Evolutionary conservation across 2,888 invertebrate genomes (phyloP).

Genomic region (Brachynemurus nebulosus): DNA sequence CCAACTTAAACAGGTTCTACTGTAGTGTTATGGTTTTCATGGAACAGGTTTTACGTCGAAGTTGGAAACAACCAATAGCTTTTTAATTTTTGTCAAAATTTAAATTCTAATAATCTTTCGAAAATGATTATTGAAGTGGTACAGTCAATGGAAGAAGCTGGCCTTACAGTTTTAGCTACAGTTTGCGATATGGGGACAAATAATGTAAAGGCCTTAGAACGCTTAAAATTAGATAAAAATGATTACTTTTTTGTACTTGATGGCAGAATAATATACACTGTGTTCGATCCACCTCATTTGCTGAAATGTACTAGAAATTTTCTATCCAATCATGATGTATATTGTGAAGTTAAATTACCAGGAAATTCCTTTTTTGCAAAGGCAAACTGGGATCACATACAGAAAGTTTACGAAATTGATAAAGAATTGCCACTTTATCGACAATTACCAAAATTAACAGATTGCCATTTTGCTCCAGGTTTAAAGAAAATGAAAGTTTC

Average conservation of each 20-base stretch:
- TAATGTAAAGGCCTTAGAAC: background rate
- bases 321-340: too few species aligned
- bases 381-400: too few species aligned
- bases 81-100: background rate
- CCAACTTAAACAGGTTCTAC: too few species aligned
- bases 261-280: background rate
- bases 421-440: too few species aligned
- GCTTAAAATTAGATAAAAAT: background rate
- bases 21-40: too few species aligned
- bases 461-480: too few species aligned
- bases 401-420: too few species aligned
- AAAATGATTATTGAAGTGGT: background rate
- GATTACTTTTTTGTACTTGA: background rate
- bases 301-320: conserved; percentile 1
- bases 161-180: background rate
- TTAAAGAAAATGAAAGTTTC: too few species aligned
- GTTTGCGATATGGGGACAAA: conserved; percentile 3
- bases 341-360: too few species aligned
- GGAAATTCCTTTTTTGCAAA: too few species aligned
- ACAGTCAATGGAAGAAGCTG: background rate
- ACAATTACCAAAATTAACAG: too few species aligned
- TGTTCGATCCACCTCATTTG: background rate
- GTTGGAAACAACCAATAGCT: background rate
- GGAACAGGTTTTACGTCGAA: background rate
- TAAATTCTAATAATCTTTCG: background rate